Evolutionary conservation across 1,140 invertebrate species (phyloP), one percentile per base, ranked within the genome.

Genomic region (Drosophila murphyi): DNA sequence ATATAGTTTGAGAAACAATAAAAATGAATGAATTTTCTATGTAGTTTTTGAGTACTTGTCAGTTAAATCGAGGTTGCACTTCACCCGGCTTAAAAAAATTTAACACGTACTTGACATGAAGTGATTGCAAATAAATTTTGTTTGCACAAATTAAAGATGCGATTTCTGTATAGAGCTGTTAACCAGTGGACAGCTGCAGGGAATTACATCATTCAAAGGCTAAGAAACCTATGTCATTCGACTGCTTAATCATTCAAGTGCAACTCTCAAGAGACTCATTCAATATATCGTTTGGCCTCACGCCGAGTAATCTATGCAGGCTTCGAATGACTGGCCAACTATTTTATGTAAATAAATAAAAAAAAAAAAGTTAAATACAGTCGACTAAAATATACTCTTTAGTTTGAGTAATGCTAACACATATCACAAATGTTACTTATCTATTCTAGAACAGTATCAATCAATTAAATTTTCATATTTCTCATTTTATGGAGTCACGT

Each of bases 211-310:
- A 69, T 50, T 55, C 7, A 68, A 73, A 69, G 71, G 71, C 69
- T 61, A 69, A 59, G 71, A 69, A 68, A 73, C 71, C 69, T 41
- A 69, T 73, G 64, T 73, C 64, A 73, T 61, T 69, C 52, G 35
- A 69, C 61, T 60, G 57, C 56, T 73, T 47, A 43, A 73, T 51
- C 65, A 73, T 48, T 73, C 56, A 73, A 73, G 63, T 60, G 71
- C 64, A 73, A 20, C 41, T 41, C 64, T 41, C 63, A n/a, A 43
- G 47, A 61, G 56, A 69, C 56, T 48, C 41, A 50, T 39, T 55
- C 41, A 69, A 61, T 20, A 20, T 20, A 20, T 69, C 55, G 55
- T 48, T 43, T 61, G 54, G 65, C 51, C 62, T 57, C 60, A 48
- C 43, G 50, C 28, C 37, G 62, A 41, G 41, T 56, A n/a, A 72